Evolutionary conservation across 2,797 vertebrate species (phyloP), one percentile per base, ranked within the genome.

Genomic region (Lophius americanus): DNA sequence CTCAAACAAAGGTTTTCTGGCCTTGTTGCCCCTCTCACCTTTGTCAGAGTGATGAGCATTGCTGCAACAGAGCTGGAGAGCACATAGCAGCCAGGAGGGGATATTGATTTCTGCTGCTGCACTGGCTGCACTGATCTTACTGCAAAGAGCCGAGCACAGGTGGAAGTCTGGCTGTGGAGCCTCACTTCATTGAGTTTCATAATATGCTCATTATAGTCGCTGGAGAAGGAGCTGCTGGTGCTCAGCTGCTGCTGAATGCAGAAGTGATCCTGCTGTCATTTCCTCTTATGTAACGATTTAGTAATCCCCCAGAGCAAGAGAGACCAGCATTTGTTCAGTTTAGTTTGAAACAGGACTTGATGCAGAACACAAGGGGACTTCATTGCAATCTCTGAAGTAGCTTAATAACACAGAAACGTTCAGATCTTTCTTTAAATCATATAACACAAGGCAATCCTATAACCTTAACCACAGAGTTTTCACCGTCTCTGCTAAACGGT

Each of bases 241-340:
- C 55, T 70, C 7, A 59, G 62, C 9, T 3, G 51, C 59, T 12
- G 44, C 67, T 42, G 36, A 62, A 62, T 56, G 7, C 64, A 76
- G 47, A 63, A 6, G 52, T 2, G 55, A 70, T 55, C 73, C 14
- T 36, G 49, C 66, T 59, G 54, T 76, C 36, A 72, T 37, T 78
- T 81, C 78, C 67, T 75, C 73, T 89, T 90, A 81, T 51, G 13
- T 89, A 83, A 88, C 38, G 32, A 55, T 55, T 69, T n/a, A 60
- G 66, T 85, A 88, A 91, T 87, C 80, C 66, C 51, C 81, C 35
- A 75, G 58, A 23, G 23, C 23, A 23, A 23, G 23, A 23, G 54
- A 73, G 65, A 49, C 23, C n/a, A 73, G 64, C 84, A 86, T 76
- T 81, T 87, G 85, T 73, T 85, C 64, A 68, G 60, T 58, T 82